Conservation (phyloP, 2,888 invertebrate genomes). For the Eilema depressum region DNA sequence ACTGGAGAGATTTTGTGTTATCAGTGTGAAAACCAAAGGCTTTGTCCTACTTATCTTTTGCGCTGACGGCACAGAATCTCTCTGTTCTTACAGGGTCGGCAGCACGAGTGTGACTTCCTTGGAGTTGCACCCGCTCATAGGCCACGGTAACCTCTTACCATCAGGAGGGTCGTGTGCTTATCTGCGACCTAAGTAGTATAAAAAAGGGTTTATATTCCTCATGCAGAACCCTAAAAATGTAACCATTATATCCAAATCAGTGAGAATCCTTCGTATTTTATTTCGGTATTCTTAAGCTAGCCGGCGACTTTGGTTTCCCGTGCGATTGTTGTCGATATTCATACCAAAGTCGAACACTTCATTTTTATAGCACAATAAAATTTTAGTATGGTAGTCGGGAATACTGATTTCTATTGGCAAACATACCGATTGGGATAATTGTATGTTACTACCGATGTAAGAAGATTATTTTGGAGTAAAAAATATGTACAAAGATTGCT, state of each 20-base stretch:
- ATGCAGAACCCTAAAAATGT: neutral
- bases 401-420: conserved; percentile 50
- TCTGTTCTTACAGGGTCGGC: too few relatives aligned
- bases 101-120: too few relatives aligned
- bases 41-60: too few relatives aligned
- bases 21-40: too few relatives aligned
- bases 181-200: too few relatives aligned
- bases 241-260: conserved; percentile 53
- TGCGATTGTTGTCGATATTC: conserved; percentile 50
- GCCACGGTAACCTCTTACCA: too few relatives aligned
- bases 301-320: conserved; percentile 37
- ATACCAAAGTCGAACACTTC: conserved; percentile 46
- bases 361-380: conserved; percentile 57
- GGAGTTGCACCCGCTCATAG: too few relatives aligned
- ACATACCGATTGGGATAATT: conserved; percentile 50
- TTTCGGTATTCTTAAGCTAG: conserved; percentile 36
- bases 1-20: too few relatives aligned
- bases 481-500: conserved; percentile 7
- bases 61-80: too few relatives aligned
- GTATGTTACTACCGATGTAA: conserved; percentile 43
- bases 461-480: conserved; percentile 26
- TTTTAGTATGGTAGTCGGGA: conserved; percentile 54
- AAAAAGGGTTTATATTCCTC: neutral
- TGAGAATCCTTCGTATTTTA: conserved; percentile 43
- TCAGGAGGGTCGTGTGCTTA: too few relatives aligned